Conservation (phyloP, 2,113 vertebrate species). For the Terrapene triunguis region DNA sequence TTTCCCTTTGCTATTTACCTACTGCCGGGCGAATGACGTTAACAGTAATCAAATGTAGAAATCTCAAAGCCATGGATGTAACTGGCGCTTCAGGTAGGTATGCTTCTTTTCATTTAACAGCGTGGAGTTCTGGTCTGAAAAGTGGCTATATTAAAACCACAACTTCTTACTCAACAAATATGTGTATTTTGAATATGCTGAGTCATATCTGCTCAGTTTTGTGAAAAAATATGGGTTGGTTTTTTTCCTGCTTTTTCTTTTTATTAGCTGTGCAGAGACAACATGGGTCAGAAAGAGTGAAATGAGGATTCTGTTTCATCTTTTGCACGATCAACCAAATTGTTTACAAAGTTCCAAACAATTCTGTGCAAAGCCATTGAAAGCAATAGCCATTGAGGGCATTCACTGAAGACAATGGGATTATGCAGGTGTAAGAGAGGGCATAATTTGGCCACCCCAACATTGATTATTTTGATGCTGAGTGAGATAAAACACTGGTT, state of each 20-base stretch:
- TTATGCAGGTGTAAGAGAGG: background rate
- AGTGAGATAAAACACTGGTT: background rate
- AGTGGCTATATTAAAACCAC: background rate
- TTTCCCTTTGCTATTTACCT: slow-evolving; percentile 97
- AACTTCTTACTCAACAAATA: background rate
- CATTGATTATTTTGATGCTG: background rate
- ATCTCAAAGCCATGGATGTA: slow-evolving; percentile 99
- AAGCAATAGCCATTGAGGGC: background rate
- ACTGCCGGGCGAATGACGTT: slow-evolving; percentile 97
- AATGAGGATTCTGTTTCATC: background rate
- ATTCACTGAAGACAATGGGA: background rate
- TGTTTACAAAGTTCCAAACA: background rate
- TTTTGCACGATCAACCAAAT: background rate
- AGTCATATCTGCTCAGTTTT: background rate
- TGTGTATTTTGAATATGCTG: background rate
- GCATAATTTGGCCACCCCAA: background rate
- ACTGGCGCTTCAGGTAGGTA: slow-evolving; percentile 94
- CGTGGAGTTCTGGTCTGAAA: background rate
- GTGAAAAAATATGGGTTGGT: background rate
- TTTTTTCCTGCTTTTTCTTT: background rate
- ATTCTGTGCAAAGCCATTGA: background rate
- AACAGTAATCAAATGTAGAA: slow-evolving; percentile 98
- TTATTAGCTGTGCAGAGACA: background rate
- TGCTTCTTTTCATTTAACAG: background rate
- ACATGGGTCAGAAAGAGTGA: background rate